Base-by-base conservation (phyloP, 2,113 vertebrate species). In the Cochlearius cochlearius region DNA sequence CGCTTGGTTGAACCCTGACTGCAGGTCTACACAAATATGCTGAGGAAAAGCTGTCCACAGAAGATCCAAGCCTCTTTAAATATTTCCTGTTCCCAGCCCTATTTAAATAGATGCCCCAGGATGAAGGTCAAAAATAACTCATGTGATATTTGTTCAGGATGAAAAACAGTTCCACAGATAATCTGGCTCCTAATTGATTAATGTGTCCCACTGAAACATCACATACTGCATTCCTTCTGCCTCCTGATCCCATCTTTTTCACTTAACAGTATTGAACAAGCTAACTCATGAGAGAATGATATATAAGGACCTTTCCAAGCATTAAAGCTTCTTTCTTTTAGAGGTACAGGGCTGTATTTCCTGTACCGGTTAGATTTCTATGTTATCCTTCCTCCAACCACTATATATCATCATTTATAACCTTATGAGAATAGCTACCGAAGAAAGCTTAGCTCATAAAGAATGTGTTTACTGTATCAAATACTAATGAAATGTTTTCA, bases 401-500 rank as follows among this genome's bases (percentile, higher is more conserved):
- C 50, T 63, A 59, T 23, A 12, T 43, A 69, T 80, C 39, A 77
- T 34, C 17, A 60, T 73, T 92, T 86, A 80, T 18, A 88, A 79
- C 12, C 8, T 73, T 63, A 73, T 15, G n/a, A 86, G 38, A 93
- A 62, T 2, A 92, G 47, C 52, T 55, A 94, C 38, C 32, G 25
- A 83, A 47, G 69, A 89, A 84, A 89, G 82, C 49, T 75, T 80
- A 59, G 60, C 30, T 91, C 66, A 72, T 64, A 52, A 96, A 82
- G 76, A 82, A 86, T 58, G 26, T 89, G 76, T 96, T 92, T 91
- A 90, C 56, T 66, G 4, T 72, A 92, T 72, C 80, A 81, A 91
- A 94, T 72, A 66, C 29, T 94, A 92, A 89, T 86, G 56, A 89
- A 91, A 75, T 8, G 5, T 72, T 88, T 95, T 86, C 58, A 74